Evolutionary conservation across 2,797 vertebrate species (phyloP).

Genomic region (Microtus californicus): DNA sequence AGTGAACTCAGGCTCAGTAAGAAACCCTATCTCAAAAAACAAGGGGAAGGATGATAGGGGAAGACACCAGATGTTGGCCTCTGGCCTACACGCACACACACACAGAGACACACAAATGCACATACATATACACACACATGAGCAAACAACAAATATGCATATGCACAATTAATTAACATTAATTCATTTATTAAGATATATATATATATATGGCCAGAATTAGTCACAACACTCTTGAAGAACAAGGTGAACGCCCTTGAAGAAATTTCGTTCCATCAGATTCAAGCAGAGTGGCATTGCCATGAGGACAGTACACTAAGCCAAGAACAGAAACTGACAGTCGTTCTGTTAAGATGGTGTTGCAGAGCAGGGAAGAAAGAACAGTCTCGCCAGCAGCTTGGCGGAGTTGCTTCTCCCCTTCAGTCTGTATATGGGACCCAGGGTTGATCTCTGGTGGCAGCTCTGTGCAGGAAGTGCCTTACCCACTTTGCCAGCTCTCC

Average conservation of each 20-base stretch:
- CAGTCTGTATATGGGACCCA: background rate
- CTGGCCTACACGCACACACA: background rate
- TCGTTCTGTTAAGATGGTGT: background rate
- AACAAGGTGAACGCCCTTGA: background rate
- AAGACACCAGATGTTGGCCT: background rate
- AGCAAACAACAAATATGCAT: background rate
- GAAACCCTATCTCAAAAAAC: background rate
- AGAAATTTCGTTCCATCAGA: background rate
- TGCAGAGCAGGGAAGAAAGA: background rate
- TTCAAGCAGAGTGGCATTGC: background rate
- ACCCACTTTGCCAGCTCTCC: background rate
- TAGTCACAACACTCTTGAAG: slow-evolving; percentile 36
- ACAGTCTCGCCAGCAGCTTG: background rate
- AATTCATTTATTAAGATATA: slow-evolving; percentile 39
- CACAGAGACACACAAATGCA: background rate
- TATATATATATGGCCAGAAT: slow-evolving; percentile 1
- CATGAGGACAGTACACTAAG: background rate
- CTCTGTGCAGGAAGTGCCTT: background rate
- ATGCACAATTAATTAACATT: background rate
- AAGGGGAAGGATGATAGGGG: background rate
- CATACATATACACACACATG: too few relatives aligned
- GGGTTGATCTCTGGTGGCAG: background rate
- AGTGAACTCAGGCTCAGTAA: background rate
- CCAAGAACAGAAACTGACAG: background rate
- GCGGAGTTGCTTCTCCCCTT: background rate